phyloP scores from a whole-genome alignment of 2,797 vertebrate species.

The Nyctalus aviator region DNA sequence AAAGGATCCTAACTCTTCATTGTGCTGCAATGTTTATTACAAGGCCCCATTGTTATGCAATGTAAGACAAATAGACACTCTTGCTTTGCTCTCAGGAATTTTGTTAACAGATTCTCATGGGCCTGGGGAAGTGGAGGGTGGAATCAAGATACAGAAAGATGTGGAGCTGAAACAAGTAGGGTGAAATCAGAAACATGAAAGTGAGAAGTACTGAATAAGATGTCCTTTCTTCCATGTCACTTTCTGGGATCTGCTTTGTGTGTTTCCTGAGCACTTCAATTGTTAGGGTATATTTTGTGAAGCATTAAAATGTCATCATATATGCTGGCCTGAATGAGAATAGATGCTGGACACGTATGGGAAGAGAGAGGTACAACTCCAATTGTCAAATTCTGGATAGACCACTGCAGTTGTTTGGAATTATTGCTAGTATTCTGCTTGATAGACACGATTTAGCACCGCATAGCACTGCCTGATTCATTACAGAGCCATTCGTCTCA shows the following conservation, averaged over 20 bases:
- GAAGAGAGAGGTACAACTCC: neutral
- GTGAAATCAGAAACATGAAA: conserved; percentile 28
- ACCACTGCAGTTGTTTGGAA: neutral
- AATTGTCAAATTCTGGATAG: neutral
- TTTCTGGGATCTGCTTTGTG: neutral
- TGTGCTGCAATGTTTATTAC: neutral
- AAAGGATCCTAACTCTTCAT: neutral
- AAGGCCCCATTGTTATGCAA: neutral
- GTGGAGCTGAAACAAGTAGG: neutral
- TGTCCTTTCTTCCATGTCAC: neutral
- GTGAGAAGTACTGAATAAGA: neutral
- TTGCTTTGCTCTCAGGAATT: neutral
- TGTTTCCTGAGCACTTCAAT: neutral
- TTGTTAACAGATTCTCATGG: conserved; percentile 42
- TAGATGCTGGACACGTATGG: neutral
- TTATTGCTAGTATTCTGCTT: neutral
- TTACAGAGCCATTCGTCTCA: conserved; percentile 16
- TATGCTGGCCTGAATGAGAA: neutral
- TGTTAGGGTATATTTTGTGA: conserved; percentile 8
- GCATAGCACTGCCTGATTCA: neutral
- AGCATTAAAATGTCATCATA: neutral
- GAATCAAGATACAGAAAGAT: neutral
- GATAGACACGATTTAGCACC: neutral
- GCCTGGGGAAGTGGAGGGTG: too few relatives aligned
- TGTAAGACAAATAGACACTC: neutral